phyloP scores from a whole-genome alignment of 2,797 vertebrate species.

The Knipowitschia caucasica region DNA sequence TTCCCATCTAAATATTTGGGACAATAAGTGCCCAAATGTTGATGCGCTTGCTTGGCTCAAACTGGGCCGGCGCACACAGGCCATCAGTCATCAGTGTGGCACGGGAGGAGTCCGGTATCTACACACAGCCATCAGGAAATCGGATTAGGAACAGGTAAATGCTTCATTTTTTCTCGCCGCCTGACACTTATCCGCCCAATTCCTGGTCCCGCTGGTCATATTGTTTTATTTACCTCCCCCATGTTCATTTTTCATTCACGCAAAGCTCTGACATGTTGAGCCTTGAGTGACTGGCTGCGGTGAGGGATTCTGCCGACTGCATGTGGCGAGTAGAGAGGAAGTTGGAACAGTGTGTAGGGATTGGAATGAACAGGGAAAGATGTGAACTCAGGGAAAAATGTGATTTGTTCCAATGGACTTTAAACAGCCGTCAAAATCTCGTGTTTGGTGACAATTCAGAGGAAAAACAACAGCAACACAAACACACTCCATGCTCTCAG shows the following conservation, averaged over 20 bases:
- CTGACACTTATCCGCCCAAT: conserved; percentile 84
- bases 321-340: conserved; percentile 12
- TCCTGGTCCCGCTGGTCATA: conserved; percentile 85
- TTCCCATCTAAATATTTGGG: conserved; percentile 77
- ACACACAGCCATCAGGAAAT: conserved; percentile 97
- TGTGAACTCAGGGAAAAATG: background rate
- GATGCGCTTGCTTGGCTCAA: conserved; percentile 84
- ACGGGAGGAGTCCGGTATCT: conserved; percentile 94
- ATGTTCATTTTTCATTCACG: conserved; percentile 81
- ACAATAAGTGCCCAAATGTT: conserved; percentile 81
- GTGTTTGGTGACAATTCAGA: too few species aligned
- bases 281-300: conserved; percentile 72
- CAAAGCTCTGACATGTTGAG: conserved; percentile 76
- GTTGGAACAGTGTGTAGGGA: background rate
- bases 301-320: conserved; percentile 59
- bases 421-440: background rate
- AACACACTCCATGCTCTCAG: too few species aligned
- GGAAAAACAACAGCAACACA: too few species aligned
- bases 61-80: conserved; percentile 89
- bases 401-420: background rate
- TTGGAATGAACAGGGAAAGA: background rate
- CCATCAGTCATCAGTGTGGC: conserved; percentile 97
- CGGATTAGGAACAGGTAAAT: conserved; percentile 99
- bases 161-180: conserved; percentile 85
- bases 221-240: conserved; percentile 82